Conservation (phyloP, 2,888 invertebrate genomes). For the Epicampocera succincta region DNA sequence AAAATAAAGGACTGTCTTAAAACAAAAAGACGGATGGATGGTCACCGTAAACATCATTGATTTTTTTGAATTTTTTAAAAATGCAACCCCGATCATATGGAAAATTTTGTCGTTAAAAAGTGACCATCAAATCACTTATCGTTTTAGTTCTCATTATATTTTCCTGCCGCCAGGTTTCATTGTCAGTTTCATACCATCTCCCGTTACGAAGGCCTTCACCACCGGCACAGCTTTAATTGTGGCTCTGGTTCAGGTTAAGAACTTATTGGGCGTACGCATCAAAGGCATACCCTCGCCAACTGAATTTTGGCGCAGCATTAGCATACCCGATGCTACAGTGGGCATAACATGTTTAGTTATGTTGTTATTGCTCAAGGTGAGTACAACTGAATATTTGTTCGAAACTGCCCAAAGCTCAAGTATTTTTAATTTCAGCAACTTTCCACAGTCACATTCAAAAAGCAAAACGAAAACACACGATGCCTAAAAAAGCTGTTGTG, state of each 20-base stretch:
- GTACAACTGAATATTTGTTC: conserved; percentile 69
- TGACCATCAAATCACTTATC: no score
- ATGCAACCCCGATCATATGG: no score
- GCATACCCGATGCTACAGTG: conserved; percentile 85
- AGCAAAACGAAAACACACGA: conserved; percentile 70
- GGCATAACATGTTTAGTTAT: conserved; percentile 86
- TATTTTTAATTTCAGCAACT: conserved; percentile 71
- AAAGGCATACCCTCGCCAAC: conserved; percentile 74
- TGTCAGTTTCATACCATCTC: conserved; percentile 91
- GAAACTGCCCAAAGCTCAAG: not conserved
- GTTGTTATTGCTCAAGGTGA: conserved; percentile 87
- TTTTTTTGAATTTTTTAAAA: no score
- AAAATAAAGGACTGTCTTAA: no score
- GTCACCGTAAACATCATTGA: no score
- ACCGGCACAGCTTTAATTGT: conserved; percentile 92
- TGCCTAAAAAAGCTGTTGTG: conserved; percentile 85
- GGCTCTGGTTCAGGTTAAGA: conserved; percentile 88
- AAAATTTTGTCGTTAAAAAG: no score
- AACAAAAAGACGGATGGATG: no score
- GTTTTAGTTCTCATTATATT: no score
- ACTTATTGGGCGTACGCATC: conserved; percentile 87
- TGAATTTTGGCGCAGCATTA: conserved; percentile 83
- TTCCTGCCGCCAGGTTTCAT: conserved; percentile 85
- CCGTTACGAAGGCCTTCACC: conserved; percentile 92
- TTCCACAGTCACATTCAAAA: conserved; percentile 75